A percentile compares a stretch with the other conserved stretches of the same genome.
Evolutionary conservation across 1,140 invertebrate genomes (phyloP).

Genomic region (Camponotus vicinus): DNA sequence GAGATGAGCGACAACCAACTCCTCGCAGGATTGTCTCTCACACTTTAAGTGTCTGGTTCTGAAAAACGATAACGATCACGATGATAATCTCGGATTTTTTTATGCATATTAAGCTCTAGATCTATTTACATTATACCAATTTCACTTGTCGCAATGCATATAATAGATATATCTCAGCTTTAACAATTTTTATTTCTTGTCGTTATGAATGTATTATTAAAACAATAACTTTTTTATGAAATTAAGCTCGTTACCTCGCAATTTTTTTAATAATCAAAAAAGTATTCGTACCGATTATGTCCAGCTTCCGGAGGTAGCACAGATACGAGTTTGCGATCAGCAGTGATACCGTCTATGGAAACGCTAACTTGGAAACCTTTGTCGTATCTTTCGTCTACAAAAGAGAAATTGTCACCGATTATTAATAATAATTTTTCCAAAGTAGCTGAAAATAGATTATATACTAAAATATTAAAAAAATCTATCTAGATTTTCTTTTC

Average conservation of each 20-base stretch:
- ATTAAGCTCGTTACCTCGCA: not conserved
- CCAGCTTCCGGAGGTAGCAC: slow-evolving; percentile 88
- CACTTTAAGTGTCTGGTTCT: slow-evolving; percentile 94
- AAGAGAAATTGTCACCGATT: slow-evolving; percentile 63
- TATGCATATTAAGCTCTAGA: not conserved
- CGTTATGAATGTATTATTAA: not conserved
- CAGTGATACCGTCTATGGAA: slow-evolving; percentile 92
- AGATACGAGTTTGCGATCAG: slow-evolving; percentile 90
- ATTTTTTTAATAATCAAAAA: not conserved
- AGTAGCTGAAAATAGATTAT: not conserved
- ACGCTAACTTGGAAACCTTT: slow-evolving; percentile 95
- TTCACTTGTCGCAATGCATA: not conserved
- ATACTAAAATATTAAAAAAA: no score
- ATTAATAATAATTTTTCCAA: not conserved
- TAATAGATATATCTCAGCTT: not conserved
- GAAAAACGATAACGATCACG: slow-evolving; percentile 52
- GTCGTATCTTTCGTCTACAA: slow-evolving; percentile 94
- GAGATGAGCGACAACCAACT: slow-evolving; percentile 95
- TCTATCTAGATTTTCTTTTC: no score
- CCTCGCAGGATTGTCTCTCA: slow-evolving; percentile 93
- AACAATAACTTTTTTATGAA: not conserved
- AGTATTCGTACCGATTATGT: slow-evolving; percentile 89
- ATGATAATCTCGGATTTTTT: not conserved
- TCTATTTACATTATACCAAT: not conserved
- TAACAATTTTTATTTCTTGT: not conserved